These are phyloP conservation scores for Drosophila histrio DNA, from an alignment of 2,888 invertebrate species.

Conservation along the genomic window DNA sequence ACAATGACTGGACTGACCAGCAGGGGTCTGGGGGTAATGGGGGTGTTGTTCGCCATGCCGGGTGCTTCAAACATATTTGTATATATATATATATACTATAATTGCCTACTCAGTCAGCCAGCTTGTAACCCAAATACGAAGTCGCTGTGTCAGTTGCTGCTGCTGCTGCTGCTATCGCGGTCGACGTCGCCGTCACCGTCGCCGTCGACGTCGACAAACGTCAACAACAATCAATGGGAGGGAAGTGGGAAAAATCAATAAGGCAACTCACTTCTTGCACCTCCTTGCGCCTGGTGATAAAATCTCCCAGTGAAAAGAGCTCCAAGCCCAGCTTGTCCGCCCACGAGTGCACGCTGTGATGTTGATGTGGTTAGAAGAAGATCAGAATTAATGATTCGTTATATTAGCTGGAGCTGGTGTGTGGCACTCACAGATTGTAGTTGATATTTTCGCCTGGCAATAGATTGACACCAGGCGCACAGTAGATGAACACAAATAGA, in stretches of 20 bases:
- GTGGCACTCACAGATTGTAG: conserved; percentile 82
- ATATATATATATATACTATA: conserved; percentile 48
- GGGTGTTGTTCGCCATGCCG: conserved; percentile 4
- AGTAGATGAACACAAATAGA: conserved; percentile 77
- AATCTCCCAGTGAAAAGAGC: conserved; percentile 91
- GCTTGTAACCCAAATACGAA: conserved; percentile 70
- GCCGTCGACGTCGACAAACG: conserved; percentile 45
- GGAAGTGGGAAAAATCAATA: conserved; percentile 81
- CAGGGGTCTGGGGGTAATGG: not conserved
- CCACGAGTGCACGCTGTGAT: conserved; percentile 92
- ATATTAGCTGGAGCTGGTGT: not conserved
- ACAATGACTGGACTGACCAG: conserved; percentile 33
- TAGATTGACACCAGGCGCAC: conserved; percentile 80
- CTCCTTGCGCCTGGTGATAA: conserved; percentile 91
- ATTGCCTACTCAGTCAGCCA: conserved; percentile 60
- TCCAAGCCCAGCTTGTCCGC: conserved; percentile 92
- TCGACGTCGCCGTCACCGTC: not conserved
- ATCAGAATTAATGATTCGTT: conserved; percentile 36
- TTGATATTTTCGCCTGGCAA: conserved; percentile 83
- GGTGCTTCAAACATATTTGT: conserved; percentile 45
- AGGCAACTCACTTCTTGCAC: conserved; percentile 88
- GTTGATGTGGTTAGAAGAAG: not conserved
- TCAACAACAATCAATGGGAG: conserved; percentile 54
- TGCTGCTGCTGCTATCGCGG: conserved; percentile 15
- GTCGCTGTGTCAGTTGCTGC: conserved; percentile 60